Percentiles rank a stretch among this genome's conserved stretches.
Evolutionary conservation across 1,140 invertebrate genomes (phyloP).

Genomic region (Drosophila parvula): DNA sequence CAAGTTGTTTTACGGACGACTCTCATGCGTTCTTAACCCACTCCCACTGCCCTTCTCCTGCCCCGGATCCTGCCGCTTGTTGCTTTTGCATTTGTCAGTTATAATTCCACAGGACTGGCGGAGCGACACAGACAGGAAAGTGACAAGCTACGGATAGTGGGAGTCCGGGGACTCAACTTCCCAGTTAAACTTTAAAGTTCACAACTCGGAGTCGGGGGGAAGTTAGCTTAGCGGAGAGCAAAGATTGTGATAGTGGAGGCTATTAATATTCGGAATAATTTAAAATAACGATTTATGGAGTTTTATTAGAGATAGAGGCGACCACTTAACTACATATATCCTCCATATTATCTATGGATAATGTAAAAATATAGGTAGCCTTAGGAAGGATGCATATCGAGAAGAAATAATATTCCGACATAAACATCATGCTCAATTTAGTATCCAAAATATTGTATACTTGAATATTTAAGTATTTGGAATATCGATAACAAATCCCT

Average conservation of each 20-base stretch:
- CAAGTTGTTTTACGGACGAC: slow-evolving; percentile 55
- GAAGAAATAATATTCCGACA: no score
- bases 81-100: slow-evolving; percentile 54
- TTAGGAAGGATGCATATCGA: not conserved
- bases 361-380: not conserved
- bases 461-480: no score
- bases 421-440: no score
- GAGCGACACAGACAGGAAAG: slow-evolving; percentile 10
- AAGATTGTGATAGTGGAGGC: not conserved
- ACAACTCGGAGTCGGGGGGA: slow-evolving; percentile 4
- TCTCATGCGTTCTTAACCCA: slow-evolving; percentile 23
- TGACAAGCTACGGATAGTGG: slow-evolving; percentile 21
- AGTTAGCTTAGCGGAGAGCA: slow-evolving; percentile 3
- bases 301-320: no score
- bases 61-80: not conserved
- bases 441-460: no score
- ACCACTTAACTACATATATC: not conserved
- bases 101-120: slow-evolving; percentile 48
- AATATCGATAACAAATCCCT: no score
- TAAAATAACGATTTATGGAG: not conserved
- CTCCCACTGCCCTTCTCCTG: not conserved
- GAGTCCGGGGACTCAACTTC: slow-evolving; percentile 17
- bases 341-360: no score
- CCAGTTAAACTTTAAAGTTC: slow-evolving; percentile 33
- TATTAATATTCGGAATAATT: not conserved